Evolutionary conservation across 1,140 invertebrate genomes (phyloP).

Genomic region (Leptopilina clavipes): DNA sequence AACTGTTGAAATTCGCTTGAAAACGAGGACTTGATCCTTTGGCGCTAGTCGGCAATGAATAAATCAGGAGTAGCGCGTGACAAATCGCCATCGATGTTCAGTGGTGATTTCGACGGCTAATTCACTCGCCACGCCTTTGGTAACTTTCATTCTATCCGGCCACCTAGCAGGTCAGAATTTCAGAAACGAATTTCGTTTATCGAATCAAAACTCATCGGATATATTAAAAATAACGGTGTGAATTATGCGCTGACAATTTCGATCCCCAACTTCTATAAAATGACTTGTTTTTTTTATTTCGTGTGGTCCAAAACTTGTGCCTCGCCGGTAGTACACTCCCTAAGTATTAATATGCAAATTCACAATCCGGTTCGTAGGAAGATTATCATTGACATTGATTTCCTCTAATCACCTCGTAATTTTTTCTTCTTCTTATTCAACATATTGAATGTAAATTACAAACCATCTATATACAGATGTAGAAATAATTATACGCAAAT

Average conservation of each 20-base stretch:
- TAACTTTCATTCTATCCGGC: conserved; percentile 11
- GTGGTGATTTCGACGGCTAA: conserved; percentile 24
- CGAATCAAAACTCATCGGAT: background rate
- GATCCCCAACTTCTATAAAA: background rate
- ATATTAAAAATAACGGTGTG: background rate
- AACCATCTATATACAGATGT: no score
- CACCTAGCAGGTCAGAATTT: conserved; percentile 22
- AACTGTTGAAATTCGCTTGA: background rate
- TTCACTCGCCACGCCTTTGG: conserved; percentile 28
- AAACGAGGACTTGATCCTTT: conserved; percentile 22
- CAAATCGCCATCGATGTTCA: conserved; percentile 30
- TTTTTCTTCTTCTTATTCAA: background rate
- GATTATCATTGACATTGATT: conserved; percentile 26
- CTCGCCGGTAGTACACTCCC: background rate
- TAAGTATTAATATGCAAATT: conserved; percentile 19
- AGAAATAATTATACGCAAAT: no score
- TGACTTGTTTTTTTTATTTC: conserved; percentile 3
- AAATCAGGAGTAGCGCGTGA: conserved; percentile 26
- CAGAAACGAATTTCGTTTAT: background rate
- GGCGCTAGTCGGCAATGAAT: conserved; percentile 5
- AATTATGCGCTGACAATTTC: conserved; percentile 8
- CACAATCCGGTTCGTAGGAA: background rate
- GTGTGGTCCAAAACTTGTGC: background rate
- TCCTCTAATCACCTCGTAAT: conserved; percentile 16
- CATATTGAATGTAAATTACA: no score